Percentiles rank a stretch among this genome's conserved stretches.
These are phyloP conservation scores for Dasysyrphus albostriatus DNA, from an alignment of 2,888 invertebrate species.

Conservation along the genomic window DNA sequence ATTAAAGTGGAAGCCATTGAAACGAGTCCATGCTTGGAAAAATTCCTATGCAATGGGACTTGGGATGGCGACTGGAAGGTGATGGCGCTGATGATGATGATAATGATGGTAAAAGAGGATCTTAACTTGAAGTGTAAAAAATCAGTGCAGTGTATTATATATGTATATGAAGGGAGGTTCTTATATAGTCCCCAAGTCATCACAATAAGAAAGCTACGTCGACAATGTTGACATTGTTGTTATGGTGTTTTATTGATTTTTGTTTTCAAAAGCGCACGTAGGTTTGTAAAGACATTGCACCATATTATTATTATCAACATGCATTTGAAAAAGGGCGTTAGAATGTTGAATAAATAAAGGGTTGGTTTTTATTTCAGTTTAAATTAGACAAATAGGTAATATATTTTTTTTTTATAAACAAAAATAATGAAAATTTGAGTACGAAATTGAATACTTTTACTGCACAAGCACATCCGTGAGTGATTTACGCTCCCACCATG, in stretches of 20 bases:
- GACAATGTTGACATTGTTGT: conserved; percentile 7
- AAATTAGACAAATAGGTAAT: conserved; percentile 20
- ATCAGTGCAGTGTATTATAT: conserved; percentile 4
- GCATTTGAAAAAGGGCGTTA: conserved; percentile 14
- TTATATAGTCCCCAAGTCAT: conserved; percentile 15
- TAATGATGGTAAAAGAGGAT: conserved; percentile 8
- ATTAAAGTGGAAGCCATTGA: conserved; percentile 72
- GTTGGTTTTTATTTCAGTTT: conserved; percentile 9
- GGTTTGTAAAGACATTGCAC: background rate
- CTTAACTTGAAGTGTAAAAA: conserved; percentile 38
- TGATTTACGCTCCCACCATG: background rate
- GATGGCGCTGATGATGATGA: conserved; percentile 2
- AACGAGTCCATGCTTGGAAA: conserved; percentile 11
- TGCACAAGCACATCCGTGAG: background rate
- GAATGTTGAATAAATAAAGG: no score
- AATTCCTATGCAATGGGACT: conserved; percentile 1
- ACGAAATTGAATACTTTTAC: background rate
- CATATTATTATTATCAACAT: background rate
- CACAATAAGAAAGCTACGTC: background rate
- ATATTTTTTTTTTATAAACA: background rate
- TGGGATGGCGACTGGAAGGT: background rate
- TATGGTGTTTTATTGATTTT: conserved; percentile 32
- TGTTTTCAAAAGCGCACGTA: conserved; percentile 6
- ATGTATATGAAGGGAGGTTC: conserved; percentile 6
- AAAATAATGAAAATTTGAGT: background rate